A percentile compares a stretch with the other conserved stretches of the same genome.
Conservation (phyloP, 2,797 vertebrate genomes). For the Coilia nasus region DNA sequence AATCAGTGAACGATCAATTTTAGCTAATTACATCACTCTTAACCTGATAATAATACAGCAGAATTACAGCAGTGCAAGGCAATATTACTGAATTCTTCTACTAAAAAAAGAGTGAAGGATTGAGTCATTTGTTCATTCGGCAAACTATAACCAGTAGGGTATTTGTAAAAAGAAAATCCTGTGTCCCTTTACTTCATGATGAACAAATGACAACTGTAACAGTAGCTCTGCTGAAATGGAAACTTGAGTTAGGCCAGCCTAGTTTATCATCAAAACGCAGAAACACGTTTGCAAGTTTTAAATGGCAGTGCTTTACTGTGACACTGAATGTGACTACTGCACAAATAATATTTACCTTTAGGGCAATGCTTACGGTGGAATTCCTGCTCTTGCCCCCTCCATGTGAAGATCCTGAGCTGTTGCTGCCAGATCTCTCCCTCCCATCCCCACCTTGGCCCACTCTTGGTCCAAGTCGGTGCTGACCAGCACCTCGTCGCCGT, state of each 20-base stretch:
- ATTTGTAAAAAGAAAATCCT: not conserved
- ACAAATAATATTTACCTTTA: conserved; percentile 69
- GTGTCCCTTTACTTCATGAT: not conserved
- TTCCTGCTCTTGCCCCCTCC: conserved; percentile 80
- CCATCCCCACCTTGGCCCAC: conserved; percentile 73
- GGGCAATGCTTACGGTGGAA: conserved; percentile 60
- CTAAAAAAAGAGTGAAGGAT: no score
- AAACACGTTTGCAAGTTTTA: not conserved
- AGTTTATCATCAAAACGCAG: not conserved
- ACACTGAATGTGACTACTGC: not conserved
- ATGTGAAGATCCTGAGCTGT: conserved; percentile 83
- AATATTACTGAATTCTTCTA: not conserved
- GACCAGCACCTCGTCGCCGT: conserved; percentile 75
- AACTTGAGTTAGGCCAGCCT: not conserved
- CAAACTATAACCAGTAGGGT: not conserved
- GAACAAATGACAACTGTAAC: not conserved
- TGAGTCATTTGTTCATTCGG: no score
- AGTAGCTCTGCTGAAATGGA: not conserved
- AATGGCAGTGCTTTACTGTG: not conserved
- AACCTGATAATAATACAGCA: not conserved
- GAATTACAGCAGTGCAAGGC: not conserved
- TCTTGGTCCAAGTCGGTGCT: conserved; percentile 76
- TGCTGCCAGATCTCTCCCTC: conserved; percentile 82
- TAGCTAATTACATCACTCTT: not conserved
- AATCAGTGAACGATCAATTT: not conserved